phyloP scores from a whole-genome alignment of 2,797 vertebrate genomes.

The Pogonophryne albipinna region DNA sequence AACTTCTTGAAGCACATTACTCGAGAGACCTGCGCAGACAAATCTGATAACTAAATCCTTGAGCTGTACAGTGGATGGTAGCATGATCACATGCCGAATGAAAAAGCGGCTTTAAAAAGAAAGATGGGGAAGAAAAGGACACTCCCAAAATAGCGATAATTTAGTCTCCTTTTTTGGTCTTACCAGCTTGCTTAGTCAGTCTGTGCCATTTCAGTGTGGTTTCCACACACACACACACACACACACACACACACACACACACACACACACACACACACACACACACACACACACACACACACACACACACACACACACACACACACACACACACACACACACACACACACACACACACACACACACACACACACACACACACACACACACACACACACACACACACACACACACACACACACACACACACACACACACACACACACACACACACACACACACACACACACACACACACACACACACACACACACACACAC shows the following conservation, averaged over 20 bases:
- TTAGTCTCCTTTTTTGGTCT: constrained; percentile 24
- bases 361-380: too few relatives aligned
- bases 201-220: constrained; percentile 42
- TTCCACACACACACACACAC: constrained; percentile 31
- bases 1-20: constrained; percentile 15
- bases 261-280: constrained; percentile 32
- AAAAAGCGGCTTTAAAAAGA: constrained; percentile 27
- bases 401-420: too few relatives aligned
- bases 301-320: too few relatives aligned
- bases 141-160: constrained; percentile 29
- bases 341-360: too few relatives aligned
- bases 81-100: constrained; percentile 31
- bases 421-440: too few relatives aligned
- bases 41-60: constrained; percentile 60
- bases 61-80: constrained; percentile 25
- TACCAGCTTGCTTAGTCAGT: background rate
- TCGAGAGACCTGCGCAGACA: constrained; percentile 21
- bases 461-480: too few relatives aligned
- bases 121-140: constrained; percentile 31
- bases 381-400: too few relatives aligned
- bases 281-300: constrained; percentile 28
- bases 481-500: too few relatives aligned
- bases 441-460: too few relatives aligned
- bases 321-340: too few relatives aligned
- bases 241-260: constrained; percentile 18